These are phyloP conservation scores for Nemotelus pantherinus DNA, from an alignment of 2,888 invertebrate genomes.

Conservation along the genomic window DNA sequence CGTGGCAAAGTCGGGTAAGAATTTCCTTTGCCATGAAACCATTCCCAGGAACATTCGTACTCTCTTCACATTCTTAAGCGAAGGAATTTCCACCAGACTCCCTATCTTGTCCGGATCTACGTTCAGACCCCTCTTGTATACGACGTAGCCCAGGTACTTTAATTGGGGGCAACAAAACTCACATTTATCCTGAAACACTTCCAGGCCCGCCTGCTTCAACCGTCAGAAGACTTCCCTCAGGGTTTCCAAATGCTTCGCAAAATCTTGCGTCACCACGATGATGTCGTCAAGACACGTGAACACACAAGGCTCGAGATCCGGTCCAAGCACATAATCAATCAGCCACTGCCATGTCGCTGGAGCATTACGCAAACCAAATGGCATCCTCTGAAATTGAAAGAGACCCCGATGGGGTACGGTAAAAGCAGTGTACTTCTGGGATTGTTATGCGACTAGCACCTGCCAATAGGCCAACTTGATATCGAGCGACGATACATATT, in stretches of 20 bases:
- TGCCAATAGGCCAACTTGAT: slow-evolving; percentile 54
- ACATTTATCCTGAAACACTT: no score
- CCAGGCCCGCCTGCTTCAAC: no score
- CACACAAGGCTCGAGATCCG: slow-evolving; percentile 51
- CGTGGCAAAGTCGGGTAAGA: no score
- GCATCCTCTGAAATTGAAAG: slow-evolving; percentile 13
- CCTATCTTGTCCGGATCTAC: no score
- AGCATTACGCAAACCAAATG: slow-evolving; percentile 45
- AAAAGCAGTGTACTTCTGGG: slow-evolving; percentile 54
- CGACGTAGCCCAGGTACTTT: no score
- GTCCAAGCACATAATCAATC: slow-evolving; percentile 45
- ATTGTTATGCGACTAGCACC: slow-evolving; percentile 49
- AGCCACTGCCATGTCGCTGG: slow-evolving; percentile 36
- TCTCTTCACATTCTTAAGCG: slow-evolving; percentile 36
- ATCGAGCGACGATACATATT: slow-evolving; percentile 54
- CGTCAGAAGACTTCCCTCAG: no score
- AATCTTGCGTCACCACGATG: slow-evolving; percentile 52
- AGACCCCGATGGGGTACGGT: not conserved
- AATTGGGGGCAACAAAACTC: no score
- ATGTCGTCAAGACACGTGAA: slow-evolving; percentile 54
- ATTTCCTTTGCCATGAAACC: no score
- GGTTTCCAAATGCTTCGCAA: slow-evolving; percentile 51
- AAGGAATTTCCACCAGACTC: no score
- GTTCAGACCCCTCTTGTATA: no score
- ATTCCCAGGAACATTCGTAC: no score